Percentiles rank a stretch among this genome's conserved stretches.
Conservation (phyloP, 1,140 invertebrate species). For the Drosophila sechellia region DNA sequence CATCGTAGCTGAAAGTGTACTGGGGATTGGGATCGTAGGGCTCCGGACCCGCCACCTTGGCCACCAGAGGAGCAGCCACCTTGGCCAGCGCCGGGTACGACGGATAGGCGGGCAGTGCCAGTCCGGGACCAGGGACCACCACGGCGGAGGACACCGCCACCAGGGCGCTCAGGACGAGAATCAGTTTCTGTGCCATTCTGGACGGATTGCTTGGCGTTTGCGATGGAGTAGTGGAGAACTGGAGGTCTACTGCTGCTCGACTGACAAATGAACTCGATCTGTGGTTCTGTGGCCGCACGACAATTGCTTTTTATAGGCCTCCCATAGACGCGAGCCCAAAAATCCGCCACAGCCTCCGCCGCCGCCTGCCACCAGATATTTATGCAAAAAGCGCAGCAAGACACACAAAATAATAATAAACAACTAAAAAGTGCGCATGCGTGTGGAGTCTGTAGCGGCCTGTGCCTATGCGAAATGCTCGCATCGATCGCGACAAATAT, state of each 20-base stretch:
- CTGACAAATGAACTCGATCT: slow-evolving; percentile 83
- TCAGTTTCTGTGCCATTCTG: slow-evolving; percentile 75
- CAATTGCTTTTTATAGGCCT: slow-evolving; percentile 82
- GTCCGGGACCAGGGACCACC: slow-evolving; percentile 68
- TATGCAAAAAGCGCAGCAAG: slow-evolving; percentile 71
- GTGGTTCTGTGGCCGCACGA: slow-evolving; percentile 75
- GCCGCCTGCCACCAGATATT: slow-evolving; percentile 75
- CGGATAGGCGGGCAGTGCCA: slow-evolving; percentile 57
- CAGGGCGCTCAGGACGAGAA: slow-evolving; percentile 71
- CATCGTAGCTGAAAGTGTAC: slow-evolving; percentile 86
- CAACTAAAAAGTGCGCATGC: slow-evolving; percentile 78
- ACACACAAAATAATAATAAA: slow-evolving; percentile 36
- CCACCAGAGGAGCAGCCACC: slow-evolving; percentile 67
- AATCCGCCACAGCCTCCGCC: slow-evolving; percentile 42
- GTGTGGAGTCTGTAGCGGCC: slow-evolving; percentile 33
- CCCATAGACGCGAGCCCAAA: slow-evolving; percentile 55
- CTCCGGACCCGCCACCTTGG: slow-evolving; percentile 85
- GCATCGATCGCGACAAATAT: slow-evolving; percentile 69
- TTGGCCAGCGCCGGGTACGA: slow-evolving; percentile 59
- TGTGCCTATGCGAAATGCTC: slow-evolving; percentile 31
- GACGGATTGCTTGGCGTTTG: not conserved
- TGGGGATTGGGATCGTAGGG: slow-evolving; percentile 87
- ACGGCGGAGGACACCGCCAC: slow-evolving; percentile 71
- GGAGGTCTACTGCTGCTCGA: slow-evolving; percentile 52
- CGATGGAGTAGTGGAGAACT: slow-evolving; percentile 20